Percentiles rank a stretch among this genome's conserved stretches.
phyloP scores from a whole-genome alignment of 2,797 vertebrate species.

The Triplophysa bombifrons region DNA sequence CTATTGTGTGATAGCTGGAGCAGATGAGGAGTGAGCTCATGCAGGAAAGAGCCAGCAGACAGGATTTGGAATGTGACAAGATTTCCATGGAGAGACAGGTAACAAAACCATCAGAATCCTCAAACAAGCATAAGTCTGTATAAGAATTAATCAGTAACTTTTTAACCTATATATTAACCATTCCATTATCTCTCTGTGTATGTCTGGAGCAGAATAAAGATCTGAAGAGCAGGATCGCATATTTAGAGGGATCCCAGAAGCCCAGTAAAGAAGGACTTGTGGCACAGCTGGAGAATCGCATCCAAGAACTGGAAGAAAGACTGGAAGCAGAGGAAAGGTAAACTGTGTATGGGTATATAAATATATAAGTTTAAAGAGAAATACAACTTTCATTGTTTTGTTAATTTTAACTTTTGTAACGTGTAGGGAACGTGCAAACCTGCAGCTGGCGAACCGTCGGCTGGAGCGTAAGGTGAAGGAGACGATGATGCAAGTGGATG shows the following conservation, averaged over 20 bases:
- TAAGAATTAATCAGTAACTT: conserved; percentile 49
- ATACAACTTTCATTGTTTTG: neutral
- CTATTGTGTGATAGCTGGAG: conserved; percentile 85
- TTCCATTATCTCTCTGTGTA: neutral
- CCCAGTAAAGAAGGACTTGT: conserved; percentile 92
- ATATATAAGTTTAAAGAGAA: neutral
- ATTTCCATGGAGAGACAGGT: conserved; percentile 98
- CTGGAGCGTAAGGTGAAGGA: conserved; percentile 97
- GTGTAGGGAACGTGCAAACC: conserved; percentile 84
- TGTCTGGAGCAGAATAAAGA: conserved; percentile 86
- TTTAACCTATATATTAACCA: conserved; percentile 19
- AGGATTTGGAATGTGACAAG: conserved; percentile 98
- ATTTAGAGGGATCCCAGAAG: conserved; percentile 90
- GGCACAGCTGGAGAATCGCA: conserved; percentile 87
- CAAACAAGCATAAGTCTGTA: conserved; percentile 21
- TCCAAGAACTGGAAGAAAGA: conserved; percentile 90
- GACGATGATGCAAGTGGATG: conserved; percentile 93
- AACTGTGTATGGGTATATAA: too few species aligned
- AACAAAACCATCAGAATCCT: conserved; percentile 51
- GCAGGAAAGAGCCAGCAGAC: conserved; percentile 90
- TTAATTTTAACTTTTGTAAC: too few species aligned
- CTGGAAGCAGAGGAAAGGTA: conserved; percentile 94
- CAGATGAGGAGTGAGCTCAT: conserved; percentile 94
- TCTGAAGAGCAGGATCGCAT: conserved; percentile 87
- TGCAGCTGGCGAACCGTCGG: conserved; percentile 90